Conservation (phyloP, 2,113 vertebrate species). For the Cephalopterus ornatus region DNA sequence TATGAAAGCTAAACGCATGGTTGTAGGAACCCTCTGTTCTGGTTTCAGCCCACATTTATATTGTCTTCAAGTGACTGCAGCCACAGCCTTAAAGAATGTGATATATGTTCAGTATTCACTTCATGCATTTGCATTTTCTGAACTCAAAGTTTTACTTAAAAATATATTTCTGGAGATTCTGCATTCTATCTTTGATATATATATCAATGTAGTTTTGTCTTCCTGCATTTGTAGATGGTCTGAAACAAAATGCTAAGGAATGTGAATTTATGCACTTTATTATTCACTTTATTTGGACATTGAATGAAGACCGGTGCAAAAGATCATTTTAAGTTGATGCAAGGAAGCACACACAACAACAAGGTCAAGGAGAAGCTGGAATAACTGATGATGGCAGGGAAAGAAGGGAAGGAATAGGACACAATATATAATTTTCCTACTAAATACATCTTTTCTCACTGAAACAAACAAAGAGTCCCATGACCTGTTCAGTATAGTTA, state of each 20-base stretch:
- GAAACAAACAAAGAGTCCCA: not conserved
- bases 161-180: not conserved
- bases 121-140: not conserved
- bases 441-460: not conserved
- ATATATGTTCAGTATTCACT: not conserved
- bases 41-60: not conserved
- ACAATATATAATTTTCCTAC: not conserved
- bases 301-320: not conserved
- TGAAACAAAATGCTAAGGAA: not conserved
- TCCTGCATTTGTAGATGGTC: not conserved
- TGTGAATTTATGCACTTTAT: not conserved
- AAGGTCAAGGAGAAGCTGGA: not conserved
- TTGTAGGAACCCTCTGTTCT: accelerated
- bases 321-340: not conserved
- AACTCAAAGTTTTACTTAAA: not conserved
- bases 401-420: not conserved
- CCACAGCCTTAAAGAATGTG: not conserved
- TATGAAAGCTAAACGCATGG: not conserved
- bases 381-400: not conserved
- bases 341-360: not conserved
- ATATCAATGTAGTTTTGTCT: not conserved
- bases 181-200: not conserved
- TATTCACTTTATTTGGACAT: not conserved
- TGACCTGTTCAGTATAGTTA: not conserved
- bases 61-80: not conserved